Conservation (phyloP, 2,888 invertebrate species). For the Strigamia maritima region DNA sequence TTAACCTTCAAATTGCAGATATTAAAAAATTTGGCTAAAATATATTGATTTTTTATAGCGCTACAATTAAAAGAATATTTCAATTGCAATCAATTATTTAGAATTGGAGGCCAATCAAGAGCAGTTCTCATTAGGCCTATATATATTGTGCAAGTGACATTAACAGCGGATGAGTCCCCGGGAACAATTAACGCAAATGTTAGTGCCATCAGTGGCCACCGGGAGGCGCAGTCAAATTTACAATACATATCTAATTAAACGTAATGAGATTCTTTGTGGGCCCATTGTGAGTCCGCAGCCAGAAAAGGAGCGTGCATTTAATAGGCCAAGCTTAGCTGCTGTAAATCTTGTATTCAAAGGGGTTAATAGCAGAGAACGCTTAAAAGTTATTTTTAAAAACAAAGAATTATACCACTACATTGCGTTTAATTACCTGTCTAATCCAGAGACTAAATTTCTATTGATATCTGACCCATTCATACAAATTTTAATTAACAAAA, state of each 20-base stretch:
- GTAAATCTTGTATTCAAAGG: constrained; percentile 27
- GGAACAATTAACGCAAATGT: constrained; percentile 29
- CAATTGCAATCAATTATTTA: constrained; percentile 6
- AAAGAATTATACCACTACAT: constrained; percentile 25
- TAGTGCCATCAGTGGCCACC: constrained; percentile 27
- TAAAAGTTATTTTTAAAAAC: constrained; percentile 29
- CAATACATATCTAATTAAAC: constrained; percentile 29
- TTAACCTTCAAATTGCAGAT: background rate
- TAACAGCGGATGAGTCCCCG: constrained; percentile 12
- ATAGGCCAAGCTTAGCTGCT: constrained; percentile 29
- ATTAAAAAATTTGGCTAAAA: background rate
- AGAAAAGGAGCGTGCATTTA: constrained; percentile 29
- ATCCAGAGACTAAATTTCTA: constrained; percentile 1
- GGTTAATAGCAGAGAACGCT: constrained; percentile 24
- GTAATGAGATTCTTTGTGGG: constrained; percentile 29
- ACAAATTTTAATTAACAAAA: background rate
- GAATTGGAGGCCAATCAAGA: constrained; percentile 9
- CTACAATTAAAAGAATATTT: background rate
- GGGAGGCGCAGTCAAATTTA: constrained; percentile 24
- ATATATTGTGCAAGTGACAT: constrained; percentile 22
- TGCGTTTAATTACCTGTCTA: constrained; percentile 26
- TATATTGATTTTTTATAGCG: background rate
- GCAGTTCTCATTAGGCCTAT: constrained; percentile 24
- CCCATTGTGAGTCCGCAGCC: constrained; percentile 27
- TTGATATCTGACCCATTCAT: background rate